These are phyloP conservation scores for Fulica atra DNA, from an alignment of 2,113 vertebrate genomes.

Conservation along the genomic window DNA sequence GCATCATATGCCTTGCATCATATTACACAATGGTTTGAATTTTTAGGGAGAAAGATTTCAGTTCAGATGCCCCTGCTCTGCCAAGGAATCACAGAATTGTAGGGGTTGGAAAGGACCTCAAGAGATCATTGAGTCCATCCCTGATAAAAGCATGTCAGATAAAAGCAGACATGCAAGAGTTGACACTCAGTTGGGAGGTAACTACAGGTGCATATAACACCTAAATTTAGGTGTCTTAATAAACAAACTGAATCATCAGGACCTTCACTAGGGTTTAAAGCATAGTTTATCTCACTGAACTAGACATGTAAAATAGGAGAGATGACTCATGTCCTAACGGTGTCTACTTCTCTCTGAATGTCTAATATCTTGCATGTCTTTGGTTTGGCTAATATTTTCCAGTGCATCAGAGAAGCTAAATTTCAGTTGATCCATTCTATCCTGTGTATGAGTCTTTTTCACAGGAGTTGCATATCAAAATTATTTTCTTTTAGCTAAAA, in stretches of 20 bases:
- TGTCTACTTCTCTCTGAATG: neutral
- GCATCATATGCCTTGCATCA: neutral
- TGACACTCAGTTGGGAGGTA: neutral
- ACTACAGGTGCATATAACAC: neutral
- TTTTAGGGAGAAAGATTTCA: neutral
- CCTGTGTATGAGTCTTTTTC: neutral
- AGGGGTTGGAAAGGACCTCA: no score
- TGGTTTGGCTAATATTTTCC: neutral
- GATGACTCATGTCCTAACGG: slow-evolving; percentile 38
- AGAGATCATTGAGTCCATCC: no score
- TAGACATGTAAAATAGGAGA: slow-evolving; percentile 1
- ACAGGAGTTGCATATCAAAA: neutral
- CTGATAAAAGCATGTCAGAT: neutral
- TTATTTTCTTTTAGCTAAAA: neutral
- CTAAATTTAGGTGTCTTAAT: neutral
- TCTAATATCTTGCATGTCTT: neutral
- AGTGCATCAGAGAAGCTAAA: neutral
- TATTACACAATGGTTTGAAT: neutral
- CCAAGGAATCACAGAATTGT: no score
- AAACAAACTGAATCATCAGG: neutral
- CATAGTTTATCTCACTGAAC: slow-evolving; percentile 8
- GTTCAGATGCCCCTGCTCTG: no score
- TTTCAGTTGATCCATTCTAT: neutral
- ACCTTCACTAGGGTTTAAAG: neutral
- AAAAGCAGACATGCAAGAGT: neutral